Base-by-base conservation (phyloP, 2,113 vertebrate species). In the Megaleporinus macrocephalus region DNA sequence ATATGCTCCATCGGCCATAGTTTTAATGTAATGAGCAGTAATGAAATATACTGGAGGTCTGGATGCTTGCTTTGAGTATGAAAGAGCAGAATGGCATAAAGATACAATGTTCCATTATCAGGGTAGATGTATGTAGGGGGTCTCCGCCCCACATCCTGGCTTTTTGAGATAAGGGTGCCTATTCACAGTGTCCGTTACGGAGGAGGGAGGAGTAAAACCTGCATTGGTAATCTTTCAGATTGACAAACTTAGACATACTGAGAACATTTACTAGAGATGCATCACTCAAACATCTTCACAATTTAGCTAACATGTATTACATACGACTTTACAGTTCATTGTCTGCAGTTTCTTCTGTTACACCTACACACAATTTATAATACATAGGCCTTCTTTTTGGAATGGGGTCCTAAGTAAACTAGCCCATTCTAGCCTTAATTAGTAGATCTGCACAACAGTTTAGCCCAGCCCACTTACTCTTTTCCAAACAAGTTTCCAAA, bases 121-220 rank as follows among this genome's bases (percentile, higher is more conserved):
- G 62, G 72, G 72, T 68, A 63, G 44, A n/a, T 41, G 29, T 72
- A 20, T 61, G 59, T 24, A 63, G 70, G 51, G 1, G 47, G 22
- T 77, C 59, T 76, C 81, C 63, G 53, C 76, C 78, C 81, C n/a
- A n/a, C 72, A 22, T 61, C 51, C 78, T 80, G 72, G 4, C 57
- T 80, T 61, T 49, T 81, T 51, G 26, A 71, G 85, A 86, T 86
- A 83, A 86, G 66, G 33, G 62, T 59, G 81, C 61, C 78, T 83
- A 47, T 77, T 80, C 59, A 77, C 57, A 66, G 59, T 70, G 53
- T 74, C 78, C 68, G 81, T 86, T 86, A 86, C 53, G 68, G 14
- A 77, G 53, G 26, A 63, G 74, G 65, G 66, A 70, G 73, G 73
- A 33, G 73, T 69, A 49, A 69, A 59, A 1, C 30, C 69, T 22